Evolutionary conservation across 1,140 invertebrate genomes (phyloP).

Genomic region (Pteromalus puparum): DNA sequence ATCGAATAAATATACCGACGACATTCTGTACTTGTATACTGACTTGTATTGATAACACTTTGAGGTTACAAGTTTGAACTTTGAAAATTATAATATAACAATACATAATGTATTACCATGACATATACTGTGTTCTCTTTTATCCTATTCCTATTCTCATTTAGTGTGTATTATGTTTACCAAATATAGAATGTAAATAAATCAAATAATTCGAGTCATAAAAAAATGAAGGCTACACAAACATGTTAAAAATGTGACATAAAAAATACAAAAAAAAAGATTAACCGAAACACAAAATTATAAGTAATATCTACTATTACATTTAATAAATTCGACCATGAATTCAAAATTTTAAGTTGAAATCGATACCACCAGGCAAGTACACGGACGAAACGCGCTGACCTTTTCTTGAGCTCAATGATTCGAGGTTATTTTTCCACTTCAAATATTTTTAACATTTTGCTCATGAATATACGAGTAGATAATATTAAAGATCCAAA

Average conservation of each 20-base stretch:
- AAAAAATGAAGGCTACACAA: conserved; percentile 35
- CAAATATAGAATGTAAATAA: background rate
- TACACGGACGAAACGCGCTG: no score
- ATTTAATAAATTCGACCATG: background rate
- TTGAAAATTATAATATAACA: conserved; percentile 45
- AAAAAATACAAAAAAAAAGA: conserved; percentile 28
- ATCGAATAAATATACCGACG: conserved; percentile 29
- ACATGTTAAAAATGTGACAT: background rate
- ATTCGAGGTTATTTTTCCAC: conserved; percentile 23
- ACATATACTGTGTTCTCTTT: conserved; percentile 22
- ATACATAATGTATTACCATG: conserved; percentile 46
- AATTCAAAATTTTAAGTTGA: background rate
- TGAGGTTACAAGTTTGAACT: conserved; percentile 48
- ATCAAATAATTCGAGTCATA: background rate
- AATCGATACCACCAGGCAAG: background rate
- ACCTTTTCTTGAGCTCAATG: background rate
- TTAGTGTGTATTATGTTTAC: no score
- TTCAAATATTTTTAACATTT: no score
- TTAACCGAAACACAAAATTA: conserved; percentile 1
- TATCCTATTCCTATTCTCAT: background rate
- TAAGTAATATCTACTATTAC: background rate
- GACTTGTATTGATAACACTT: conserved; percentile 46
- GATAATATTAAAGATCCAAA: background rate
- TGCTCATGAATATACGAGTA: no score
- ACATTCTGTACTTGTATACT: conserved; percentile 39